phyloP scores from a whole-genome alignment of 2,888 invertebrate genomes.

The Athalia rosae region DNA sequence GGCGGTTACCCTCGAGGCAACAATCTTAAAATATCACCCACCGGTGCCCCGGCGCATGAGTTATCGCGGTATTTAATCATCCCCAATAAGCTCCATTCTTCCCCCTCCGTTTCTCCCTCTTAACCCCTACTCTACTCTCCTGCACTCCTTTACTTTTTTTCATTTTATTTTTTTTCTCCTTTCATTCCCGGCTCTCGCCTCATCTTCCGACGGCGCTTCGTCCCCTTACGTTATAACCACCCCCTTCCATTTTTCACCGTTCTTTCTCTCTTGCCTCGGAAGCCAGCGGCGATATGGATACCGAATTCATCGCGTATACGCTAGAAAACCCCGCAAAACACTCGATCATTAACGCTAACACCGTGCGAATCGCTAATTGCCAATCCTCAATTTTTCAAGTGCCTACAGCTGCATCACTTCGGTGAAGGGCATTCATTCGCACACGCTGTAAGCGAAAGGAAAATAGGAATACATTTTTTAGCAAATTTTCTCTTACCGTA shows the following conservation, averaged over 20 bases:
- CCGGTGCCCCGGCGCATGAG: constrained; percentile 60
- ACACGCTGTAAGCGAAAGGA: too few relatives aligned
- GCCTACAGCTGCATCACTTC: too few relatives aligned
- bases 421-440: too few relatives aligned
- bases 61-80: constrained; percentile 68
- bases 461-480: too few relatives aligned
- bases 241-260: constrained; percentile 1
- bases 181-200: constrained; percentile 25
- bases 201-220: not conserved
- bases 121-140: constrained; percentile 18
- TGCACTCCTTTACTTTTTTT: constrained; percentile 9
- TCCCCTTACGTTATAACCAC: not conserved
- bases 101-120: constrained; percentile 12
- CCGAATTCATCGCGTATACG: too few relatives aligned
- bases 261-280: not conserved
- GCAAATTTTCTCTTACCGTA: too few relatives aligned
- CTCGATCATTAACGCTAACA: too few relatives aligned
- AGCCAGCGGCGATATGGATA: too few relatives aligned
- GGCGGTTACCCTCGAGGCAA: constrained; percentile 57
- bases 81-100: constrained; percentile 61
- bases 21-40: constrained; percentile 67
- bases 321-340: too few relatives aligned
- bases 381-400: too few relatives aligned
- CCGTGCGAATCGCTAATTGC: too few relatives aligned
- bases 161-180: constrained; percentile 28